Evolutionary conservation across 2,888 invertebrate species (phyloP).

Genomic region (Rhagonycha lutea): DNA sequence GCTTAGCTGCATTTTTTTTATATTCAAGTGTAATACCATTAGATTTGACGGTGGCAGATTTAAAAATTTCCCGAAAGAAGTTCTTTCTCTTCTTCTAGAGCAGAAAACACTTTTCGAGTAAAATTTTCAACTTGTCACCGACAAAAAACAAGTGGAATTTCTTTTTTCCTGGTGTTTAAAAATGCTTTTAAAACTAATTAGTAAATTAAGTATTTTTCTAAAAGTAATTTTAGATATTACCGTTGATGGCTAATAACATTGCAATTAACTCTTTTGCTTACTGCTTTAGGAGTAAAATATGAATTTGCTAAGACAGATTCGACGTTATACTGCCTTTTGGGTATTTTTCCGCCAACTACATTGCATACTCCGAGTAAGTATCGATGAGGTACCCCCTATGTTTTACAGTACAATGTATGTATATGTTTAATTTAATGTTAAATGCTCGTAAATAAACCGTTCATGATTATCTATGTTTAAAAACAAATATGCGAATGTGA

Average conservation of each 20-base stretch:
- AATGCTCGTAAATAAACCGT: too few relatives aligned
- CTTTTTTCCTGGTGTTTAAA: too few relatives aligned
- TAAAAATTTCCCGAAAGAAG: too few relatives aligned
- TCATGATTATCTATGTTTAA: too few relatives aligned
- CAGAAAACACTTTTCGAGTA: too few relatives aligned
- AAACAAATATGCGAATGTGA: too few relatives aligned
- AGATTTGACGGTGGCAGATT: too few relatives aligned
- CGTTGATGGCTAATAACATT: neutral
- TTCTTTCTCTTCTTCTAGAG: too few relatives aligned
- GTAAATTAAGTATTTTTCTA: neutral
- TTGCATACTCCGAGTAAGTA: conserved; percentile 57
- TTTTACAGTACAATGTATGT: neutral
- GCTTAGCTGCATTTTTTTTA: neutral
- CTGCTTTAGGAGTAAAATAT: conserved; percentile 49
- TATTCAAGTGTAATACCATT: neutral
- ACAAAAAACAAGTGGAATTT: too few relatives aligned
- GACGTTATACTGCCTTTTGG: conserved; percentile 61
- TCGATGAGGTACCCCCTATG: neutral
- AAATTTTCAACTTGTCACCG: too few relatives aligned
- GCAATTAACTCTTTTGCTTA: conserved; percentile 15
- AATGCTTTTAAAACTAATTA: neutral
- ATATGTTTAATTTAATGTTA: neutral
- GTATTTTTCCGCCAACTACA: conserved; percentile 59
- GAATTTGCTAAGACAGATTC: conserved; percentile 56
- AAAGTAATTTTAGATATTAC: neutral